Percentiles rank a stretch among this genome's conserved stretches.
Evolutionary conservation across 2,888 invertebrate species (phyloP).

Genomic region (Ophion ellenae): DNA sequence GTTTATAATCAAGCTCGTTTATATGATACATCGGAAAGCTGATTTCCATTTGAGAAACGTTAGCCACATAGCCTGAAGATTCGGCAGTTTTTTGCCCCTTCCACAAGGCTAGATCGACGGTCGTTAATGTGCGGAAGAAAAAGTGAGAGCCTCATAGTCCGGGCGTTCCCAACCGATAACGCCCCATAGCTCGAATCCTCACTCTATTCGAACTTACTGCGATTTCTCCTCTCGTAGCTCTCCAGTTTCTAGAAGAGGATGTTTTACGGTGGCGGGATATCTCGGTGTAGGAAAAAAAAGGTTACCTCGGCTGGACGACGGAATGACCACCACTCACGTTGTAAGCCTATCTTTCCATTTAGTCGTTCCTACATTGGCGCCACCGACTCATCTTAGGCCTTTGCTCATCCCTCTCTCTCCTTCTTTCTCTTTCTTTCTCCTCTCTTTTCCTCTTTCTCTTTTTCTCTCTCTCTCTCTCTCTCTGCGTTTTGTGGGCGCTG

Average conservation of each 20-base stretch:
- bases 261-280: constrained; percentile 59
- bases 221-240: constrained; percentile 46
- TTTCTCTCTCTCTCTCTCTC: constrained; percentile 3
- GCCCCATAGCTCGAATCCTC: constrained; percentile 73
- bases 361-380: constrained; percentile 50
- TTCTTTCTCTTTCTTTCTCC: constrained; percentile 5
- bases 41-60: constrained; percentile 34
- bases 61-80: neutral
- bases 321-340: constrained; percentile 44
- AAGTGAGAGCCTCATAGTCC: constrained; percentile 55
- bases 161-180: constrained; percentile 72
- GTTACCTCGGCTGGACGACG: constrained; percentile 29
- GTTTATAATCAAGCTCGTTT: constrained; percentile 27
- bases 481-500: constrained; percentile 22
- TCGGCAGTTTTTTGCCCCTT: constrained; percentile 1
- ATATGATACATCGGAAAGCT: constrained; percentile 21
- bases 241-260: constrained; percentile 44
- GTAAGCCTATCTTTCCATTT: constrained; percentile 45
- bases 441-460: constrained; percentile 15
- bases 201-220: constrained; percentile 44
- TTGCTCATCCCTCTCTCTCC: constrained; percentile 18
- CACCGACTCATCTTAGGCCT: constrained; percentile 40
- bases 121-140: constrained; percentile 15
- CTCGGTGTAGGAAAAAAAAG: constrained; percentile 50
- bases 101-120: constrained; percentile 19